phyloP scores from a whole-genome alignment of 2,797 vertebrate genomes.

The Melanotaenia maccullochi region DNA sequence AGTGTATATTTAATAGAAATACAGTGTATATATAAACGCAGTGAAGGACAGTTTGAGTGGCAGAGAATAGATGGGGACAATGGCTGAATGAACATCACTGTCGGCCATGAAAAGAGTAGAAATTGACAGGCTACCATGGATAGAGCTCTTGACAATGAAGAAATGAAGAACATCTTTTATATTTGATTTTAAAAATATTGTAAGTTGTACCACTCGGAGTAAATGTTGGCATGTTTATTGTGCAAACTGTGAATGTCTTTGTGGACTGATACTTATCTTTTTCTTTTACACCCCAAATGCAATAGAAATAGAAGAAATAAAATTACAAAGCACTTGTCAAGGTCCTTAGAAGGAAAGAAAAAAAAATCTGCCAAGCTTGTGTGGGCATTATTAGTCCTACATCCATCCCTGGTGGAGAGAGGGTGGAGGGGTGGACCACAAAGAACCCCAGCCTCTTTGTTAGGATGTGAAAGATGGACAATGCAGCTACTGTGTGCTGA shows the following conservation, averaged over 20 bases:
- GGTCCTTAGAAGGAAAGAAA: slow-evolving; percentile 41
- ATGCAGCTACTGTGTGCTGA: slow-evolving; percentile 61
- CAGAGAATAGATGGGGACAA: slow-evolving; percentile 8
- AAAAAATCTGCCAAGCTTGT: slow-evolving; percentile 59
- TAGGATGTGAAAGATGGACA: slow-evolving; percentile 62
- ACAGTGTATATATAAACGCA: not conserved
- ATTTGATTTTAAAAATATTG: not conserved
- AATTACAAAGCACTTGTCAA: slow-evolving; percentile 53
- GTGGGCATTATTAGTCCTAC: slow-evolving; percentile 61
- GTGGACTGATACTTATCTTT: slow-evolving; percentile 28
- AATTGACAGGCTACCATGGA: slow-evolving; percentile 7
- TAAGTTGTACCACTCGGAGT: slow-evolving; percentile 5
- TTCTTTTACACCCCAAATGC: slow-evolving; percentile 15
- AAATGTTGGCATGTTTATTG: slow-evolving; percentile 24
- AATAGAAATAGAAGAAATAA: slow-evolving; percentile 29
- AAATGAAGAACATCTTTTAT: slow-evolving; percentile 13
- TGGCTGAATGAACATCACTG: slow-evolving; percentile 18
- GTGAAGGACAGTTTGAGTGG: slow-evolving; percentile 9
- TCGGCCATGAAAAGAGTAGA: slow-evolving; percentile 20
- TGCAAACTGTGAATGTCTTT: slow-evolving; percentile 12
- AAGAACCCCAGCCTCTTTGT: slow-evolving; percentile 56
- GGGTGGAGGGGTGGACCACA: slow-evolving; percentile 24
- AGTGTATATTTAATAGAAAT: not conserved
- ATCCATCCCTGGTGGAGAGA: slow-evolving; percentile 50
- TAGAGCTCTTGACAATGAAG: not conserved